Conservation (phyloP, 2,113 vertebrate genomes). For the Poeciliopsis occidentalis region DNA sequence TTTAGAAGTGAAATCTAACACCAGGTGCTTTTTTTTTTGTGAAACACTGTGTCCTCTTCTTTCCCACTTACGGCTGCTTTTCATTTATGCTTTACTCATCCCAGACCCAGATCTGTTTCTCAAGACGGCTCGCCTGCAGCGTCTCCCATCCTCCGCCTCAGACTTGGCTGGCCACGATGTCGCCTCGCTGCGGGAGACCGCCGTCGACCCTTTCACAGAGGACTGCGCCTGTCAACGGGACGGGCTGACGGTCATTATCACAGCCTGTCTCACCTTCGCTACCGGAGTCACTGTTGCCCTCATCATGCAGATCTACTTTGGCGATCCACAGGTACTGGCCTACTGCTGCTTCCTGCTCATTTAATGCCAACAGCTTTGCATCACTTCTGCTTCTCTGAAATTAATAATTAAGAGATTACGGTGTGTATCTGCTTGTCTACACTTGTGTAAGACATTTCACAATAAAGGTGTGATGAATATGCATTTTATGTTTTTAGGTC, state of each 20-base stretch:
- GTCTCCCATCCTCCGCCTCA: conserved; percentile 92
- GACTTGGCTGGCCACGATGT: conserved; percentile 91
- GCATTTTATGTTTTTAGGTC: conserved; percentile 76
- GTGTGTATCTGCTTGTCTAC: background rate
- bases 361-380: conserved; percentile 3
- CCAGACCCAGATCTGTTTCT: conserved; percentile 95
- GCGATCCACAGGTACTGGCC: conserved; percentile 89
- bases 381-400: background rate
- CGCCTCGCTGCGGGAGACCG: conserved; percentile 90
- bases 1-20: background rate
- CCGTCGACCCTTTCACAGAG: conserved; percentile 88
- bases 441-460: background rate
- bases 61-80: background rate
- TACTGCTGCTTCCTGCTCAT: background rate
- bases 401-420: conserved; percentile 13
- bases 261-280: conserved; percentile 95
- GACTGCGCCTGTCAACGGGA: conserved; percentile 93
- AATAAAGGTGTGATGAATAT: background rate
- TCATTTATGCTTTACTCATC: background rate
- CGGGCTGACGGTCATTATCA: conserved; percentile 94
- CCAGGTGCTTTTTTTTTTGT: background rate
- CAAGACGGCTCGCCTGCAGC: conserved; percentile 92
- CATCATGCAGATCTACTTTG: conserved; percentile 98
- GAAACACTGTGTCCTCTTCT: too few species aligned
- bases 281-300: conserved; percentile 93